Base-by-base conservation (phyloP, 1,140 invertebrate species). In the Drosophila gunungcola region DNA sequence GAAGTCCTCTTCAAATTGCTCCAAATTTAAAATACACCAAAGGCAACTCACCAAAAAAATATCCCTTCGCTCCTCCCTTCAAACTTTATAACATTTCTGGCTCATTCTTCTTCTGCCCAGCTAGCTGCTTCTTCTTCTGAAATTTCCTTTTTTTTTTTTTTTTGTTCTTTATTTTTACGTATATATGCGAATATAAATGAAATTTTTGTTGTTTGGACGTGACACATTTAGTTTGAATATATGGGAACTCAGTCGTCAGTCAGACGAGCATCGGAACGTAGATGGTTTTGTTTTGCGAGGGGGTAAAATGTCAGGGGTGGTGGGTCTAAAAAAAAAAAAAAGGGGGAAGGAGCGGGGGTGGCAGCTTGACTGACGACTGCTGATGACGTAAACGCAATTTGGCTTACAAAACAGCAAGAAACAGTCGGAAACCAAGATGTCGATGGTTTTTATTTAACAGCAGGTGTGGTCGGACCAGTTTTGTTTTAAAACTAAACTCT, bases 141-240 rank as follows among this genome's bases (percentile, higher is more conserved):
- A 60, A 34, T 48, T 43, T 10, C 10, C 42, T 13, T 29, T 39
- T 54, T 16, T 60, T 51, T 62, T 13, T 54, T 56, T 58, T 57
- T 48, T 39, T 48, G 12, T 32, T 43, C 13, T 63, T 57, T 41
- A 51, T 58, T 56, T 68, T 55, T 52, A 39, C 32, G 48, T 49
- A 39, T 79, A 77, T 82, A 80, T 83, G 79, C 56, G 84, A 84
- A 88, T 89, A 89, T 88, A 88, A 88, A 89, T 89, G 83, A 88
- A 88, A 88, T 88, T 88, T 88, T 88, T 88, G 83, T 88, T 88
- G 84, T 77, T 89, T 80, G 84, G 80, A 88, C 83, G 83, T 88
- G 83, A 88, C 83, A 89, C 83, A 88, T 89, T 88, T 88, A 88
- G 83, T 89, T 88, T 79, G 76, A 67, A 89, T 88, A 83, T 89